Evolutionary conservation across 2,113 vertebrate genomes (phyloP).

Genomic region (Anoura caudifer): DNA sequence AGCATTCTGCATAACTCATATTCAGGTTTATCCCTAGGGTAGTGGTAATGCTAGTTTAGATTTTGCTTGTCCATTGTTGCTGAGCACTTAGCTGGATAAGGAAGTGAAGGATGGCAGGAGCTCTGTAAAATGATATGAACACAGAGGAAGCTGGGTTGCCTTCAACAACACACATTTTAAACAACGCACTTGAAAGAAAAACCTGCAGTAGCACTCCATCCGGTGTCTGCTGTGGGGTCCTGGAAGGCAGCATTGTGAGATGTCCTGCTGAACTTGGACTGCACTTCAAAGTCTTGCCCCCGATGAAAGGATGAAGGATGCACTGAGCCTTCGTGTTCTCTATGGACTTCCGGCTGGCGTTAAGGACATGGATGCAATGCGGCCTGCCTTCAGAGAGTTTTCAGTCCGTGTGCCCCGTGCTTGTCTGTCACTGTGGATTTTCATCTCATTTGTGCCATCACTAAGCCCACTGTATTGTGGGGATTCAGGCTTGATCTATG

Average conservation of each 20-base stretch:
- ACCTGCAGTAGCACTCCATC: neutral
- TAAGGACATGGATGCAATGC: slow-evolving; percentile 15
- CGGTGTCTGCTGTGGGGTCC: neutral
- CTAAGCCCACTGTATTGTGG: slow-evolving; percentile 48
- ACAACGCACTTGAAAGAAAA: slow-evolving; percentile 26
- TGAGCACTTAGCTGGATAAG: slow-evolving; percentile 45
- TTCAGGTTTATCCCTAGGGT: slow-evolving; percentile 47
- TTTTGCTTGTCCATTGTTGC: slow-evolving; percentile 62
- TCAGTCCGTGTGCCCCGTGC: neutral
- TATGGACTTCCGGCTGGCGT: neutral
- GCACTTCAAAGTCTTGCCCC: neutral
- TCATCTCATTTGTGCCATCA: slow-evolving; percentile 41
- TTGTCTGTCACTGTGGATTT: slow-evolving; percentile 48
- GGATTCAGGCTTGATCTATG: slow-evolving; percentile 35
- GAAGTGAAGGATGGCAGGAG: slow-evolving; percentile 14
- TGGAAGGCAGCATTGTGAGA: neutral
- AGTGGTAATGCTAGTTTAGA: slow-evolving; percentile 39
- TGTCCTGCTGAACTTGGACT: neutral
- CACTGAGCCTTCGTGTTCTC: neutral
- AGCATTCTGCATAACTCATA: slow-evolving; percentile 10
- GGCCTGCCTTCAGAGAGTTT: neutral
- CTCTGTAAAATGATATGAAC: slow-evolving; percentile 38
- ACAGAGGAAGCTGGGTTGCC: neutral
- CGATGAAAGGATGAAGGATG: neutral
- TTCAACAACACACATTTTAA: slow-evolving; percentile 42